A percentile compares a stretch with the other conserved stretches of the same genome.
These are phyloP conservation scores for Lingula anatina DNA, from an alignment of 2,888 invertebrate species.

Conservation along the genomic window DNA sequence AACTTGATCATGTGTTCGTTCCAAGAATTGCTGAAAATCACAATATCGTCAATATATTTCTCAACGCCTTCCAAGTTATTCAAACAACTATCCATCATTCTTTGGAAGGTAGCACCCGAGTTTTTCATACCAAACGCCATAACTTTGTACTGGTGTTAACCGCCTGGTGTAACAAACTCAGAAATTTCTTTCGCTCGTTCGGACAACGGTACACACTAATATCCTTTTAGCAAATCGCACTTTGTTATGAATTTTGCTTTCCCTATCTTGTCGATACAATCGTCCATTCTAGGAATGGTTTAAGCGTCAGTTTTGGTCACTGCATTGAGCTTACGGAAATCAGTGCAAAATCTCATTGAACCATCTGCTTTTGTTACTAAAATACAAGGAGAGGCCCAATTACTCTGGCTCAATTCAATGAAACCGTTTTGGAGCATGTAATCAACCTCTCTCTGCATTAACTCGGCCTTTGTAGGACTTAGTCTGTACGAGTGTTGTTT, in stretches of 20 bases:
- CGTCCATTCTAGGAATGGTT: slow-evolving; percentile 20
- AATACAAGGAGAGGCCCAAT: background rate
- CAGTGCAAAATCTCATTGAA: slow-evolving; percentile 10
- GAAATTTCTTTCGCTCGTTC: background rate
- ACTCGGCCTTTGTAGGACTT: background rate
- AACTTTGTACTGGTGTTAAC: slow-evolving; percentile 2
- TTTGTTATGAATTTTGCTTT: slow-evolving; percentile 17
- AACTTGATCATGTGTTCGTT: background rate
- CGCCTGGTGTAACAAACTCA: slow-evolving; percentile 6
- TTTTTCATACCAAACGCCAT: slow-evolving; percentile 11
- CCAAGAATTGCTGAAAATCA: slow-evolving; percentile 3
- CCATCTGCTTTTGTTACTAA: background rate
- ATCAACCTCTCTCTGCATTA: background rate
- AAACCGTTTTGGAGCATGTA: background rate
- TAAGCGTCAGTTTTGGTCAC: slow-evolving; percentile 19
- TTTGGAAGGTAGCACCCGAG: slow-evolving; percentile 9
- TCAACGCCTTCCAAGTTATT: background rate
- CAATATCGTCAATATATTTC: slow-evolving; percentile 6
- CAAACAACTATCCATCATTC: slow-evolving; percentile 3
- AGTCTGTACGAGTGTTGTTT: background rate
- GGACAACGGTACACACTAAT: slow-evolving; percentile 3
- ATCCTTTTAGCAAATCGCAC: slow-evolving; percentile 18
- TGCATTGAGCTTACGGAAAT: slow-evolving; percentile 17
- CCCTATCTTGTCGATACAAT: slow-evolving; percentile 20
- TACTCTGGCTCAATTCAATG: background rate